phyloP scores from a whole-genome alignment of 2,888 invertebrate genomes.

The Trilocha varians region DNA sequence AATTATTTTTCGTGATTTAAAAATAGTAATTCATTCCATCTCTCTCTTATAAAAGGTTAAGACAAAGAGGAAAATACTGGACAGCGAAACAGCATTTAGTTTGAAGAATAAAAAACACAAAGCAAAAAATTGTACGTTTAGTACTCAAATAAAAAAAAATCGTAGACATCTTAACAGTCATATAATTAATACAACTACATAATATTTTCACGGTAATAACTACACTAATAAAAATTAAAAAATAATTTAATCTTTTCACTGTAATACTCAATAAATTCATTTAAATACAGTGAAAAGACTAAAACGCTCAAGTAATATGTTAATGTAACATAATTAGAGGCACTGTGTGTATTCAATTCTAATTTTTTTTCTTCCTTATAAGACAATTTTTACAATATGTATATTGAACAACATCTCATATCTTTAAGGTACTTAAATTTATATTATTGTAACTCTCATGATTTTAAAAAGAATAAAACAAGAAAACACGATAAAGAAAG shows the following conservation, averaged over 20 bases:
- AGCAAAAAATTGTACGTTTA: constrained; percentile 42
- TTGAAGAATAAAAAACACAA: constrained; percentile 22
- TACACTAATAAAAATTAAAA: constrained; percentile 36
- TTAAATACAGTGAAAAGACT: constrained; percentile 52
- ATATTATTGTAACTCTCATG: constrained; percentile 15
- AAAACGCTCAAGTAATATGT: constrained; percentile 70
- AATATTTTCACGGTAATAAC: constrained; percentile 45
- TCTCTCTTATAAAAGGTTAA: too few relatives aligned
- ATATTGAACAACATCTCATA: constrained; percentile 34
- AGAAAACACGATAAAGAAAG: constrained; percentile 2
- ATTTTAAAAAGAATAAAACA: constrained; percentile 5
- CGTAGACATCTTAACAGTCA: constrained; percentile 47
- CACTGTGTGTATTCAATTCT: constrained; percentile 72
- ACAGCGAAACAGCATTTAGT: constrained; percentile 19
- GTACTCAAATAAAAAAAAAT: constrained; percentile 33
- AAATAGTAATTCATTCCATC: too few relatives aligned
- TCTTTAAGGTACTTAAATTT: constrained; percentile 28
- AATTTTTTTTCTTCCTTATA: constrained; percentile 27
- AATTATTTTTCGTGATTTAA: too few relatives aligned
- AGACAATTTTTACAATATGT: constrained; percentile 46
- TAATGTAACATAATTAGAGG: constrained; percentile 75
- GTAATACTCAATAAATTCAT: constrained; percentile 17
- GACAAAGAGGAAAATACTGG: too few relatives aligned
- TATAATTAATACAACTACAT: constrained; percentile 49
- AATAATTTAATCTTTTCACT: constrained; percentile 64